Evolutionary conservation across 2,797 vertebrate genomes (phyloP).

Genomic region (Psittacula echo): DNA sequence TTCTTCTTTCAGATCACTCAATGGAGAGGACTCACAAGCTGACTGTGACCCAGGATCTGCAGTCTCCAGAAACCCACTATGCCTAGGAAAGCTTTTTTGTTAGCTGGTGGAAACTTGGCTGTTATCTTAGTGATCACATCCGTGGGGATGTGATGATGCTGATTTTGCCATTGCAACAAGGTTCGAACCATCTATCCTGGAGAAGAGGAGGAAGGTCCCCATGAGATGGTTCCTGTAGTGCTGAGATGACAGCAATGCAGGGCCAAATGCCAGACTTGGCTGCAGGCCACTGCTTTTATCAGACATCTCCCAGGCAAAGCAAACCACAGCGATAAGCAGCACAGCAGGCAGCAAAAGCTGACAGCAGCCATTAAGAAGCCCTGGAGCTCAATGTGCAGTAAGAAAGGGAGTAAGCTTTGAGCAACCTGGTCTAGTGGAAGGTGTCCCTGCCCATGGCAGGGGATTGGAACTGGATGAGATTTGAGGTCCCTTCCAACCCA

Average conservation of each 20-base stretch:
- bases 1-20: background rate
- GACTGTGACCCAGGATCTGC: background rate
- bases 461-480: background rate
- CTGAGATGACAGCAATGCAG: background rate
- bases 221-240: accelerated
- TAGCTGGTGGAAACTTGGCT: background rate
- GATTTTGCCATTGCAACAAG: background rate
- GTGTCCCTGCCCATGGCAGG: background rate
- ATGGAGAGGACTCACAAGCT: background rate
- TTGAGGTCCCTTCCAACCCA: background rate
- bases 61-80: background rate
- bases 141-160: background rate
- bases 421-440: background rate
- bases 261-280: background rate
- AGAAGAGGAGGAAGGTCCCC: background rate
- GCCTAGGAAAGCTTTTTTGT: background rate
- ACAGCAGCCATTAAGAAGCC: background rate
- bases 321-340: background rate
- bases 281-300: background rate
- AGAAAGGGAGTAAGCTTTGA: background rate
- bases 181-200: background rate
- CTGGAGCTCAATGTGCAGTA: background rate
- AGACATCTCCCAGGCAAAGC: background rate
- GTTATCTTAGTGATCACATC: background rate
- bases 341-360: background rate